Base-by-base conservation (phyloP, 2,888 invertebrate species). In the Gryllus longicercus region DNA sequence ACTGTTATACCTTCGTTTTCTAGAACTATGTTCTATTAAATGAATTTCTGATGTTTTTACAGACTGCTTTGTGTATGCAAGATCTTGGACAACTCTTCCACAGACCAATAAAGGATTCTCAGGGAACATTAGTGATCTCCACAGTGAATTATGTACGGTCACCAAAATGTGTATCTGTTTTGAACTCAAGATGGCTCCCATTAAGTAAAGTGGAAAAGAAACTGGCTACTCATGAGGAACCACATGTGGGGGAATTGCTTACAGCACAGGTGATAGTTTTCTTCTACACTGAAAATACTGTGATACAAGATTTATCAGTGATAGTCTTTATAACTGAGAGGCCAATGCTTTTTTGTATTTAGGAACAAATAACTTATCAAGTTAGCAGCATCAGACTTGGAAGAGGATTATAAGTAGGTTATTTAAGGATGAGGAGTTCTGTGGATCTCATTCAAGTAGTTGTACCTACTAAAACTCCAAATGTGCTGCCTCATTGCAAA, bases 41-140 rank as follows among this genome's bases (percentile, higher is more conserved):
- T 38, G 38, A 38, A 38, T 38, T 38, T 8, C 8, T 8, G 8
- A 38, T 38, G 38, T 77, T 75, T 77, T 84, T 85, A 18, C 91
- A 98, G 91, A 94, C 94, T 38, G 95, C 96, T 0, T 88, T 97
- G 11, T 96, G 97, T 84, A 91, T 97, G 81, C 95, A 96, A 85
- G 98, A 99, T 87, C 90, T 99, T 84, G 99, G 99, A 8, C 96
- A 97, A 87, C 89, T 99, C 77, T 97, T 95, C 88, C 95, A 97
- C 88, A 95, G 95, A 85, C 97, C 98, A 0, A 88, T 99, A 74
- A 90, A 93, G 83, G 97, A 98, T 87, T 91, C 93, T 0, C 93
- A 96, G 86, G 98, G 98, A 76, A 96, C 96, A 1, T 92, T 97
- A 74, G 96, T 99, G 5, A 89, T 99, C 77, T 95, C 95, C 74